Percentiles rank a stretch among this genome's conserved stretches.
phyloP scores from a whole-genome alignment of 2,797 vertebrate species.

The Anas georgica region DNA sequence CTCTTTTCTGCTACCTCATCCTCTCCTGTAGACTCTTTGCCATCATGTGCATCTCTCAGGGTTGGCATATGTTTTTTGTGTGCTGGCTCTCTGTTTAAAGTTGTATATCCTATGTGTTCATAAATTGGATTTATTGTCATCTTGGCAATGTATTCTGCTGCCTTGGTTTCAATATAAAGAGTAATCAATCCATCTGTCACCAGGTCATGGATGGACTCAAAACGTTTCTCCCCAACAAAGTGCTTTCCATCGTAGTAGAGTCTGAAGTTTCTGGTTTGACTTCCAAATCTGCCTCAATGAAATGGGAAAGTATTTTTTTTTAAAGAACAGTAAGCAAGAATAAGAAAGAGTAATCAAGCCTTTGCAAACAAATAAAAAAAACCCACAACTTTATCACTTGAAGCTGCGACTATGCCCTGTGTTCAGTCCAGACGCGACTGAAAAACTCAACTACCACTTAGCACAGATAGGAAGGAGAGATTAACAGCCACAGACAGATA shows the following conservation, averaged over 20 bases:
- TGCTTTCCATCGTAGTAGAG: conserved; percentile 99
- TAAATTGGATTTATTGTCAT: conserved; percentile 99
- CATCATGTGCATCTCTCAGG: conserved; percentile 86
- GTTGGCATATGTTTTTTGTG: conserved; percentile 87
- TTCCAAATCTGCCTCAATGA: conserved; percentile 92
- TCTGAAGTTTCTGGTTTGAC: conserved; percentile 97
- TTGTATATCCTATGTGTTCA: conserved; percentile 99
- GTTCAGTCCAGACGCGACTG: neutral
- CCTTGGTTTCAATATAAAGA: conserved; percentile 92
- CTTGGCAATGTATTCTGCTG: conserved; percentile 91
- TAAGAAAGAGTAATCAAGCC: conserved; percentile 73
- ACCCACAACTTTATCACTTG: conserved; percentile 52
- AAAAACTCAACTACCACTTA: conserved; percentile 50
- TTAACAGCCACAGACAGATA: conserved; percentile 51
- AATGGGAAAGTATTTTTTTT: conserved; percentile 79
- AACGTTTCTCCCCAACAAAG: conserved; percentile 96
- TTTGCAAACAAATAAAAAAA: conserved; percentile 45
- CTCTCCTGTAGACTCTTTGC: conserved; percentile 83
- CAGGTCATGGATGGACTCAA: conserved; percentile 92
- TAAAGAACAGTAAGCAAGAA: conserved; percentile 73
- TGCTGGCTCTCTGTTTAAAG: conserved; percentile 93
- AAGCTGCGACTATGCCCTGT: conserved; percentile 53
- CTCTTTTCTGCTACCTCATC: conserved; percentile 87
- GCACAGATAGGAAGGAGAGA: conserved; percentile 55
- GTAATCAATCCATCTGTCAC: conserved; percentile 93